Conservation (phyloP, 2,797 vertebrate genomes). For the Myripristis murdjan region DNA sequence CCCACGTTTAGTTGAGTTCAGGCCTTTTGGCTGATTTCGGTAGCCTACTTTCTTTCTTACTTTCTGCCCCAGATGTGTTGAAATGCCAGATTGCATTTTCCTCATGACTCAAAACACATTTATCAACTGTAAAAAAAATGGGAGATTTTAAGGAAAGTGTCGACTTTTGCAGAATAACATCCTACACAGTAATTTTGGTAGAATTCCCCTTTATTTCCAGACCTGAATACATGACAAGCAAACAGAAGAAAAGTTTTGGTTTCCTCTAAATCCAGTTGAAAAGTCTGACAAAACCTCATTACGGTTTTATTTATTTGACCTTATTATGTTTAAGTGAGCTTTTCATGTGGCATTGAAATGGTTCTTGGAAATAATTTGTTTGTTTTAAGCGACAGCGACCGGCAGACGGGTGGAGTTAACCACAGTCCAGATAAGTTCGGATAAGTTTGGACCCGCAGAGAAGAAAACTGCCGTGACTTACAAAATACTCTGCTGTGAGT, state of each 20-base stretch:
- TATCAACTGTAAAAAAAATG: too few species aligned
- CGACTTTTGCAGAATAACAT: conserved; percentile 12
- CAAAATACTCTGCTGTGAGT: conserved; percentile 55
- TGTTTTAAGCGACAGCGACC: conserved; percentile 46
- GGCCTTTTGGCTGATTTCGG: too few species aligned
- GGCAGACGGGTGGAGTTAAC: conserved; percentile 57
- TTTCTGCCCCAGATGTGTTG: too few species aligned
- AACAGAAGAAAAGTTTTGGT: too few species aligned
- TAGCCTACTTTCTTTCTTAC: too few species aligned
- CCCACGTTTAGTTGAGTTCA: too few species aligned
- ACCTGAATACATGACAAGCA: not conserved
- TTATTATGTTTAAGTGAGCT: conserved; percentile 22
- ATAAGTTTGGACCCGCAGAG: conserved; percentile 32
- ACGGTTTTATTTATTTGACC: too few species aligned
- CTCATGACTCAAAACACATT: too few species aligned
- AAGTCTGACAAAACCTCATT: too few species aligned
- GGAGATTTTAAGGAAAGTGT: not conserved
- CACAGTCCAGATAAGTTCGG: conserved; percentile 38
- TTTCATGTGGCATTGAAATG: conserved; percentile 27
- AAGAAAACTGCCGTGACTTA: conserved; percentile 15
- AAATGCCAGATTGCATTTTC: too few species aligned
- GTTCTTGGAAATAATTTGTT: conserved; percentile 42
- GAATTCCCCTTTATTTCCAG: conserved; percentile 47
- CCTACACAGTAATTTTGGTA: not conserved
- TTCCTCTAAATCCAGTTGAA: too few species aligned